A percentile compares a stretch with the other conserved stretches of the same genome.
These are phyloP conservation scores for Craseonycteris thonglongyai DNA, from an alignment of 2,113 vertebrate genomes.

Conservation along the genomic window DNA sequence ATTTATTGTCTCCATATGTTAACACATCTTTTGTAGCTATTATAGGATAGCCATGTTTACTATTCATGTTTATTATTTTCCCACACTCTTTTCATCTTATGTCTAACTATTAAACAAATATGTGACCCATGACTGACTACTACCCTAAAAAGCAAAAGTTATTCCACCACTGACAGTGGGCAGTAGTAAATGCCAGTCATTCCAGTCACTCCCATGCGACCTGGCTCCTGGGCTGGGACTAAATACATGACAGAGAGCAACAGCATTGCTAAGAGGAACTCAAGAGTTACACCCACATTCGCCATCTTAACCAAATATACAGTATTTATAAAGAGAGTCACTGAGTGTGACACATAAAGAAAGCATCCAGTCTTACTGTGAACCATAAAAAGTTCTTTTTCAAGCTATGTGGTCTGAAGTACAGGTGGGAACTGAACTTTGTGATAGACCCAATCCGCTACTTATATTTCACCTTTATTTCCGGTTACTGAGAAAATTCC, in stretches of 20 bases:
- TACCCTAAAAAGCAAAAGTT: not conserved
- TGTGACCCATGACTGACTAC: not conserved
- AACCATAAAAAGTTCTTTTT: not conserved
- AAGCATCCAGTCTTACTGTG: not conserved
- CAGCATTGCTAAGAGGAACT: not conserved
- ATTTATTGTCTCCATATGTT: not conserved
- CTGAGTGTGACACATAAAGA: not conserved
- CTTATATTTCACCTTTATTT: not conserved
- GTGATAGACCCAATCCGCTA: not conserved
- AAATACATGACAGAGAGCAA: not conserved
- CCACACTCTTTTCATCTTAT: not conserved
- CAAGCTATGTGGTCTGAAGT: not conserved
- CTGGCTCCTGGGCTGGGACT: not conserved
- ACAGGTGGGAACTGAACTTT: not conserved
- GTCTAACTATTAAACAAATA: not conserved
- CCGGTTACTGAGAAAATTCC: not conserved
- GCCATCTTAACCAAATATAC: not conserved
- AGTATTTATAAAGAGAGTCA: not conserved
- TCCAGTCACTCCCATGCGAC: not conserved
- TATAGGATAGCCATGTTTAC: not conserved
- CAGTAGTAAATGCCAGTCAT: not conserved
- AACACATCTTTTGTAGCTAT: not conserved
- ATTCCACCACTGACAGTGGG: not conserved
- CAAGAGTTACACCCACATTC: not conserved
- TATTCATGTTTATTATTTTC: constrained; percentile 12